These are phyloP conservation scores for Neelides sp. DNA, from an alignment of 1,140 invertebrate genomes.

Conservation along the genomic window DNA sequence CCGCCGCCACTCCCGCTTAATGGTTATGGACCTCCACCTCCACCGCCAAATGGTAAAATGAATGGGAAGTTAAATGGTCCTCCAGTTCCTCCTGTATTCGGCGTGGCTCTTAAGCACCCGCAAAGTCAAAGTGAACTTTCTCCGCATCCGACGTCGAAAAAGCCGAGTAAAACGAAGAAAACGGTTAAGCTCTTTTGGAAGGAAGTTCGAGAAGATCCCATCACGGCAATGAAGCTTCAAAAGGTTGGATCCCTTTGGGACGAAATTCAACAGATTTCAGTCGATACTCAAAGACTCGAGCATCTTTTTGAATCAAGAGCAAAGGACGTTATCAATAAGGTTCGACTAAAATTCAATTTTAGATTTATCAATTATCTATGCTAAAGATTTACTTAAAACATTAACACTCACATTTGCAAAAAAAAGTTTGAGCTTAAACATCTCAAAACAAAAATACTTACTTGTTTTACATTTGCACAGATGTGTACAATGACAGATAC, in stretches of 20 bases:
- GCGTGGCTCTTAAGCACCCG: constrained; percentile 36
- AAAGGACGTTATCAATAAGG: constrained; percentile 90
- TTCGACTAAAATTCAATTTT: constrained; percentile 34
- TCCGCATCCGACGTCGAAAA: background rate
- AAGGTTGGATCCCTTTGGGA: constrained; percentile 82
- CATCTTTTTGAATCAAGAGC: constrained; percentile 93
- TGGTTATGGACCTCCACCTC: constrained; percentile 37
- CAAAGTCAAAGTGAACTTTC: constrained; percentile 31
- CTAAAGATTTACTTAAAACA: too few relatives aligned
- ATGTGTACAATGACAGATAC: too few relatives aligned
- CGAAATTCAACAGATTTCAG: constrained; percentile 62
- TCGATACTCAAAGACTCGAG: constrained; percentile 89
- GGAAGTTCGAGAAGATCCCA: constrained; percentile 74
- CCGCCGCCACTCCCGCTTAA: constrained; percentile 32
- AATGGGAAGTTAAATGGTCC: constrained; percentile 36
- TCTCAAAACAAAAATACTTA: too few relatives aligned
- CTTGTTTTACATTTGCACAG: too few relatives aligned
- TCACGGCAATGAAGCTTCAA: constrained; percentile 53
- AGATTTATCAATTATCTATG: too few relatives aligned
- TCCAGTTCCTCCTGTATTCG: constrained; percentile 38
- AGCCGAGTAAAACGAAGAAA: constrained; percentile 76
- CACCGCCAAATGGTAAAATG: constrained; percentile 32
- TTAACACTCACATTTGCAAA: too few relatives aligned
- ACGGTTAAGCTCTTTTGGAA: constrained; percentile 99
- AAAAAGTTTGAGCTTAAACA: too few relatives aligned